These are phyloP conservation scores for Margaritifera margaritifera DNA, from an alignment of 2,888 invertebrate genomes.

Conservation along the genomic window DNA sequence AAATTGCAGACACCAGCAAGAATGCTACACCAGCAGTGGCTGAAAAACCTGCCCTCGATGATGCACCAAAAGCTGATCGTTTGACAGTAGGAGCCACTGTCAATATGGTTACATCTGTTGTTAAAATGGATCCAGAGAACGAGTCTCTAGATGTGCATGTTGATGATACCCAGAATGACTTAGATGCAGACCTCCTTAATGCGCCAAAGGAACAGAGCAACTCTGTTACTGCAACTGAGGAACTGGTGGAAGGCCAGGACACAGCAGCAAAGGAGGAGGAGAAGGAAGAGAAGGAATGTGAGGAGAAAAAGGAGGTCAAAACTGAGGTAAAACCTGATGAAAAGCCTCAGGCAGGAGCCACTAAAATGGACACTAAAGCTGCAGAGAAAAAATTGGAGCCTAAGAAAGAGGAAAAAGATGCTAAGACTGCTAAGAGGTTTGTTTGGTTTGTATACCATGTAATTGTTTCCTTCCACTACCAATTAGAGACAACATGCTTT, in stretches of 20 bases:
- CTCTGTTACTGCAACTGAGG: slow-evolving; percentile 34
- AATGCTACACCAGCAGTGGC: slow-evolving; percentile 3
- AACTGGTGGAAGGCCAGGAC: slow-evolving; percentile 43
- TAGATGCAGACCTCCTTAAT: slow-evolving; percentile 68
- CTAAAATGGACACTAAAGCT: slow-evolving; percentile 8
- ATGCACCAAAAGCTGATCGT: slow-evolving; percentile 32
- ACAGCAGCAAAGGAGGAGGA: slow-evolving; percentile 51
- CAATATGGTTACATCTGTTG: slow-evolving; percentile 44
- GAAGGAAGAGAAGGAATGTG: slow-evolving; percentile 50
- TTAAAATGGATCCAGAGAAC: slow-evolving; percentile 56
- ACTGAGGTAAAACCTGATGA: slow-evolving; percentile 30
- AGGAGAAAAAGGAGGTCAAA: slow-evolving; percentile 10
- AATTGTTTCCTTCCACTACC: no score
- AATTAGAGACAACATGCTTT: neutral
- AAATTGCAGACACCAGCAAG: neutral
- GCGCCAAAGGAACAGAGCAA: slow-evolving; percentile 15
- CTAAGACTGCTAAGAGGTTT: slow-evolving; percentile 53
- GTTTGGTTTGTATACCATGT: slow-evolving; percentile 52
- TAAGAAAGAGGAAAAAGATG: slow-evolving; percentile 30
- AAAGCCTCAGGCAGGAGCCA: slow-evolving; percentile 5
- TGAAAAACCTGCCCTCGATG: slow-evolving; percentile 2
- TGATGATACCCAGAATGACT: slow-evolving; percentile 72
- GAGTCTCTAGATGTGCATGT: slow-evolving; percentile 72
- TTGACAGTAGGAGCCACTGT: slow-evolving; percentile 63
- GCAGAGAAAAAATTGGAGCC: slow-evolving; percentile 3